Base-by-base conservation (phyloP, 2,888 invertebrate species). In the Thumatha senex region DNA sequence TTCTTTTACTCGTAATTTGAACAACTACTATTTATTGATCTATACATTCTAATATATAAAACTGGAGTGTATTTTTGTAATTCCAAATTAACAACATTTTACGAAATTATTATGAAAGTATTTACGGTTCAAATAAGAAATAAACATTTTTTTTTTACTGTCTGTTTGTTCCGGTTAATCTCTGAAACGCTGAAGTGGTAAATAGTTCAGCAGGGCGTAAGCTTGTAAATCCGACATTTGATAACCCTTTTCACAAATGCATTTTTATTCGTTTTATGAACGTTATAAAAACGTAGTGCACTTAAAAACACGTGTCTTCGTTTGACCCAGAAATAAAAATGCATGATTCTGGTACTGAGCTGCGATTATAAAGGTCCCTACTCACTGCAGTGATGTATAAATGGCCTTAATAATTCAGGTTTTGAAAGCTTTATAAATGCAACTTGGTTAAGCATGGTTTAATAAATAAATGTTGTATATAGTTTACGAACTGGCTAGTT, bases 271-370 rank as follows among this genome's bases (percentile, higher is more conserved):
- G 43, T 44, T 46, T 48, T 45, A 48, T 44, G 14, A 35, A 40
- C 24, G 44, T 29, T 36, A 47, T 51, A 48, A 55, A 57, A 49
- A 39, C 54, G 42, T 53, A 48, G 49, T 54, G 55, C 54, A 59
- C 65, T 65, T 53, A 49, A 55, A 64, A 67, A 67, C 64, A 65
- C 68, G 58, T 65, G 68, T 67, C 40, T 14, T 54, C 18, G 44
- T 48, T 54, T 64, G 61, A 64, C 68, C 54, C 40, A 64, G 41
- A 64, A 64, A 65, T 67, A 58, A 60, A 64, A 56, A 67, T 54
- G 50, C 48, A 64, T 7, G 58, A 59, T 31, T 46, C 36, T 48
- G 14, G 44, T 42, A 42, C 14, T 10, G 13, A 35, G 46, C 11
- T 30, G 35, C 40, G 43, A 47, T 52, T 50, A 35, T 66, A 58